A percentile compares a stretch with the other conserved stretches of the same genome.
These are phyloP conservation scores for Panthera leo DNA, from an alignment of 2,113 vertebrate genomes.

Conservation along the genomic window DNA sequence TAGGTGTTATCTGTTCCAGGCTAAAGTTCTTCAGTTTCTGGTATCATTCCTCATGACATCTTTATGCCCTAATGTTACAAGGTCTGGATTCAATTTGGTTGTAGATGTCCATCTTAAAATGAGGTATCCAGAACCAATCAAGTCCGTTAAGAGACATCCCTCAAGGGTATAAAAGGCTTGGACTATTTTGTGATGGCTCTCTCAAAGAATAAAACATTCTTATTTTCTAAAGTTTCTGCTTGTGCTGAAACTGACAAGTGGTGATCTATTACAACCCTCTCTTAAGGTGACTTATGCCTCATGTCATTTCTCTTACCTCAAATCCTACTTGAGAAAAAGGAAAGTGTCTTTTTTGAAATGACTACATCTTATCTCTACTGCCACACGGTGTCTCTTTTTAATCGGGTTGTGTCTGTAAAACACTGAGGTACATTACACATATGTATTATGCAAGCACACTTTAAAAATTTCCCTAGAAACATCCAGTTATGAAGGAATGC, in stretches of 20 bases:
- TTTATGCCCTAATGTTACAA: conserved; percentile 1
- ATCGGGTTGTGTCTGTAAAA: conserved; percentile 27
- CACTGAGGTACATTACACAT: neutral
- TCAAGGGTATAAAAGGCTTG: neutral
- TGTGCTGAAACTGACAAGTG: conserved; percentile 51
- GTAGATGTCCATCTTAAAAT: conserved; percentile 46
- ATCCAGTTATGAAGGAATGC: neutral
- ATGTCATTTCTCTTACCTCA: conserved; percentile 60
- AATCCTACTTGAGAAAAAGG: conserved; percentile 31
- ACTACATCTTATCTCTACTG: conserved; percentile 53
- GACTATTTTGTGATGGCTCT: conserved; percentile 1
- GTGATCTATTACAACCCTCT: conserved; percentile 59
- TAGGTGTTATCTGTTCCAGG: neutral
- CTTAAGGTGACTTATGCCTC: conserved; percentile 64
- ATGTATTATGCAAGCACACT: neutral
- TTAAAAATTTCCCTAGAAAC: neutral
- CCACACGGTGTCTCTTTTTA: conserved; percentile 25
- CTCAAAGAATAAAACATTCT: conserved; percentile 54
- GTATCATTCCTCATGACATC: neutral
- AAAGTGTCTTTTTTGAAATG: conserved; percentile 17
- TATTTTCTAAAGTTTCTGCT: conserved; percentile 54
- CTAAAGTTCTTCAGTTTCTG: neutral
- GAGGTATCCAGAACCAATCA: conserved; percentile 27
- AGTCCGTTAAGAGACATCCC: neutral
- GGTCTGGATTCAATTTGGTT: conserved; percentile 18